Conservation (phyloP, 2,797 vertebrate genomes). For the Microctenopoma lineatum region DNA sequence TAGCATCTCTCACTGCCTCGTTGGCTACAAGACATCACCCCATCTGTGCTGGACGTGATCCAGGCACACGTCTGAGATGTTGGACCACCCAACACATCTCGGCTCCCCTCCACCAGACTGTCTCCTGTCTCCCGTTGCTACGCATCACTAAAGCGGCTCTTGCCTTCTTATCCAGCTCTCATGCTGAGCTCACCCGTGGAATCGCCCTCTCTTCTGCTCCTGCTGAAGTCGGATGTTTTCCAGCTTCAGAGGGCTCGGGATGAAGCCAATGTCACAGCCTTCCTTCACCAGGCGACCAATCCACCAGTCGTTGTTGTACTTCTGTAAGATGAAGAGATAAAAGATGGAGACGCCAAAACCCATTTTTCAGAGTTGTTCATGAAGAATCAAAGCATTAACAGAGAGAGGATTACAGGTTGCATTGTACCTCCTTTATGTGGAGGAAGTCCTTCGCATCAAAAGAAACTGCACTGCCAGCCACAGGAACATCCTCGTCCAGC, state of each 20-base stretch:
- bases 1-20: slow-evolving; percentile 23
- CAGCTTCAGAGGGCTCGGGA: slow-evolving; percentile 94
- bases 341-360: too few species aligned
- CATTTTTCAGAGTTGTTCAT: too few species aligned
- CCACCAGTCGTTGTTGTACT: slow-evolving; percentile 99
- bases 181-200: slow-evolving; percentile 86
- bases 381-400: too few species aligned
- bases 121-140: slow-evolving; percentile 38
- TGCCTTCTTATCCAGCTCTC: slow-evolving; percentile 1
- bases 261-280: slow-evolving; percentile 98
- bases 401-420: background rate
- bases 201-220: slow-evolving; percentile 95
- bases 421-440: slow-evolving; percentile 96
- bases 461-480: slow-evolving; percentile 94
- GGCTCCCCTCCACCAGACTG: slow-evolving; percentile 38
- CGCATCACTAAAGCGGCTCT: slow-evolving; percentile 28
- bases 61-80: slow-evolving; percentile 50
- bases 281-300: slow-evolving; percentile 98
- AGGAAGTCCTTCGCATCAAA: slow-evolving; percentile 99
- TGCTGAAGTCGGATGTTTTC: slow-evolving; percentile 96
- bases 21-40: slow-evolving; percentile 21
- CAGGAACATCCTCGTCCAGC: slow-evolving; percentile 95
- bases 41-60: slow-evolving; percentile 36
- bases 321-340: slow-evolving; percentile 73
- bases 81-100: slow-evolving; percentile 39